Evolutionary conservation across 2,888 invertebrate species (phyloP), one percentile per base, ranked within the genome.

Genomic region (Galerucella nymphaeae): DNA sequence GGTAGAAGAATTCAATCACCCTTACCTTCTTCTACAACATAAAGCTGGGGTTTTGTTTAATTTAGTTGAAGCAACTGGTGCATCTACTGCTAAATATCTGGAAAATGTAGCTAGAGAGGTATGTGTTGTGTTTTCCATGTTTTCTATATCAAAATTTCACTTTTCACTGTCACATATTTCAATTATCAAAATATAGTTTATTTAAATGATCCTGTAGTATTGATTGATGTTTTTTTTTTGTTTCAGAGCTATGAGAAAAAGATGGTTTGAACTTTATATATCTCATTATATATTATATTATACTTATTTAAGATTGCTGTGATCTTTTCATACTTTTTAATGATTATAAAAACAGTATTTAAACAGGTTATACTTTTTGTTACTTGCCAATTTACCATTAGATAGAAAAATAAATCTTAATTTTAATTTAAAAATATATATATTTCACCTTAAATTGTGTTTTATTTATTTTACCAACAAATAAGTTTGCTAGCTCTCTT

Each of bases 1-100:
- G 57, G 89, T 93, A 82, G 90, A 90, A 11, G 96, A 97, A 85
- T 91, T 93, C 59, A 95, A 93, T 10, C 92, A 93, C 81, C 96
- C 97, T 0, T 90, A 90, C 83, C 88, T 90, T 77, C 84, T 94
- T 63, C 82, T 94, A 58, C 88, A 90, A 63, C 89, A 90, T 77
- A 85, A 88, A 77, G 87, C 87, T 2, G 91, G 93, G 0, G 88
- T 90, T 72, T 90, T 95, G 80, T 90, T 90, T 76, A 85, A 89
- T 10, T 85, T 94, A 78, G 93, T 94, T 0, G 89, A 93, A 45
- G 77, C 79, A 42, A 80, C 82, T 13, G 83, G 82, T 9, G 77
- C 71, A 59, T 78, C 74, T 38, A 82, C 81, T 14, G 76, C 83
- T 1, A 80, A 74, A 66, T 80, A 80, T 59, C 77, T 84, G 62